A percentile compares a stretch with the other conserved stretches of the same genome.
phyloP scores from a whole-genome alignment of 2,888 invertebrate genomes.

The Marronus borbonicus region DNA sequence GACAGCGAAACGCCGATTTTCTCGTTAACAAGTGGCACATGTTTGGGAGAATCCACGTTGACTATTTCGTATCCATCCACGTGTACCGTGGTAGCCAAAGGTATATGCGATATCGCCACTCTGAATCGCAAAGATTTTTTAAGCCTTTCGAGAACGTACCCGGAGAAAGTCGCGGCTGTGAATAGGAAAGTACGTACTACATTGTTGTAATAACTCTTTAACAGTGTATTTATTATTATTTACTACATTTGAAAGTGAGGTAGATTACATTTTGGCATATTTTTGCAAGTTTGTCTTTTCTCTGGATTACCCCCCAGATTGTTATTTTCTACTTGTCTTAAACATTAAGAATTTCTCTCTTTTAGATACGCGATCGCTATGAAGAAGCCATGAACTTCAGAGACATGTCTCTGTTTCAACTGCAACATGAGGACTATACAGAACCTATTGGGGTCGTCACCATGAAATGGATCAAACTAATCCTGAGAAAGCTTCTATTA shows the following conservation, averaged over 20 bases:
- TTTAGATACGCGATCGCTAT: conserved; percentile 24
- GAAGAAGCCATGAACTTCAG: conserved; percentile 16
- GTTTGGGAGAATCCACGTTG: conserved; percentile 56
- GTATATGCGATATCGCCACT: conserved; percentile 56
- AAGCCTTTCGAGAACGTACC: conserved; percentile 53
- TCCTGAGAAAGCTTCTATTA: conserved; percentile 37
- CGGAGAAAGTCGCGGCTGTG: conserved; percentile 35
- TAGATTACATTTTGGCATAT: too few species aligned
- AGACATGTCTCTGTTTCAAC: conserved; percentile 37
- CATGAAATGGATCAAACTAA: conserved; percentile 53
- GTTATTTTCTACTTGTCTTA: too few species aligned
- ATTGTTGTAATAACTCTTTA: too few species aligned
- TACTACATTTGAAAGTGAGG: too few species aligned
- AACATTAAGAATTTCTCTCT: not conserved
- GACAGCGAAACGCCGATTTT: conserved; percentile 60
- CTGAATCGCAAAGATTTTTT: conserved; percentile 54
- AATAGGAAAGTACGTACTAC: conserved; percentile 5
- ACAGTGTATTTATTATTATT: too few species aligned
- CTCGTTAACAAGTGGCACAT: conserved; percentile 58
- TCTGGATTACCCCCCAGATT: too few species aligned
- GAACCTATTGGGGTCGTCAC: conserved; percentile 49
- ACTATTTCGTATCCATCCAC: conserved; percentile 53
- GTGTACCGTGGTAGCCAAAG: conserved; percentile 58
- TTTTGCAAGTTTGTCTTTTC: too few species aligned
- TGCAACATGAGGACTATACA: not conserved